These are phyloP conservation scores for Novumbra hubbsi DNA, from an alignment of 2,797 vertebrate genomes.

Conservation along the genomic window DNA sequence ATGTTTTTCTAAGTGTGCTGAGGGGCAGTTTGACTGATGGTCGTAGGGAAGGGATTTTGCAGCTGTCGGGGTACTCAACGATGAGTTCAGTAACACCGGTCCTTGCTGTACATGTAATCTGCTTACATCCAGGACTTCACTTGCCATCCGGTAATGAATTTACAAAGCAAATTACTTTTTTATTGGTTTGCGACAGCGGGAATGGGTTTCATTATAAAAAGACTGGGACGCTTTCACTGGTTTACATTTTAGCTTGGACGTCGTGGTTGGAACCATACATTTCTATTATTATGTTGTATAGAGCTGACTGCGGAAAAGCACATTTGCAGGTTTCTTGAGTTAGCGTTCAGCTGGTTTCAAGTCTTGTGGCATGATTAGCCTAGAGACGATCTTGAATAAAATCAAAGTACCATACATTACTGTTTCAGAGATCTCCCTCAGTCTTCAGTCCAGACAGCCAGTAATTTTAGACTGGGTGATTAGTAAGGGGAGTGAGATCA, in stretches of 20 bases:
- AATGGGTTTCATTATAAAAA: not conserved
- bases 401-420: conserved; percentile 63
- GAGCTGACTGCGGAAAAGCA: not conserved
- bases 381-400: conserved; percentile 50
- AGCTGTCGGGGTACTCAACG: conserved; percentile 16
- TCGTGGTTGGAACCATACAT: not conserved
- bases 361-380: conserved; percentile 38
- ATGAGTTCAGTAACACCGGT: conserved; percentile 17
- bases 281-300: not conserved
- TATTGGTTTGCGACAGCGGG: not conserved
- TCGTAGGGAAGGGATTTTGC: conserved; percentile 10
- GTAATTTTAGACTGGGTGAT: conserved; percentile 71
- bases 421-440: conserved; percentile 62
- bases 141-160: conserved; percentile 2
- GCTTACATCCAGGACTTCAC: conserved; percentile 13
- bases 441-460: conserved; percentile 71
- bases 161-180: not conserved
- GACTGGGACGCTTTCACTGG: not conserved
- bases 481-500: conserved; percentile 61
- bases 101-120: conserved; percentile 9
- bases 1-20: conserved; percentile 56
- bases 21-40: conserved; percentile 48
- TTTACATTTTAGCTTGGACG: not conserved
- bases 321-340: not conserved
- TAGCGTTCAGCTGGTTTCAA: conserved; percentile 51